Conservation (phyloP, 2,113 vertebrate genomes). For the Actenoides hombroni region DNA sequence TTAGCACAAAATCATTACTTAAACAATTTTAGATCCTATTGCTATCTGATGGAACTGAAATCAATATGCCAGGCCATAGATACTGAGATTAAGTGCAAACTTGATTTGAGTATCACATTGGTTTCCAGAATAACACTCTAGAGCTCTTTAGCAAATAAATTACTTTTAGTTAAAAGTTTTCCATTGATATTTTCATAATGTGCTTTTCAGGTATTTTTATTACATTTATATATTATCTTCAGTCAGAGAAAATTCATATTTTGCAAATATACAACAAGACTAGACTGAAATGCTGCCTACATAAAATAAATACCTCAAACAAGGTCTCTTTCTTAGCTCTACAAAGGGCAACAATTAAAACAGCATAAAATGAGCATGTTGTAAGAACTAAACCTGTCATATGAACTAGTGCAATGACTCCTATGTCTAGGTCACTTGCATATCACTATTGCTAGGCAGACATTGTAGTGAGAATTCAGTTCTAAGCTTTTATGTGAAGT, state of each 20-base stretch:
- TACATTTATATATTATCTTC: neutral
- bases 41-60: neutral
- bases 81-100: slow-evolving; percentile 4
- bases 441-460: neutral
- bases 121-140: slow-evolving; percentile 5
- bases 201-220: neutral
- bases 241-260: neutral
- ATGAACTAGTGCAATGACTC: neutral
- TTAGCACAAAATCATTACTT: slow-evolving; percentile 31
- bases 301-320: neutral
- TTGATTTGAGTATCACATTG: neutral
- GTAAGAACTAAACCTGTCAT: neutral
- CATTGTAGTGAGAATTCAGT: neutral
- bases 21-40: slow-evolving; percentile 9
- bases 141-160: slow-evolving; percentile 14
- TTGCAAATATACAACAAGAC: neutral
- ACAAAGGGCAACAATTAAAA: neutral
- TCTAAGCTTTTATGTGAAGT: neutral
- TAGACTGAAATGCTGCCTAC: neutral
- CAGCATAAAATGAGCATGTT: neutral
- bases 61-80: neutral
- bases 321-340: neutral
- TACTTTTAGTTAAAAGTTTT: neutral
- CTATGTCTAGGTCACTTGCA: neutral
- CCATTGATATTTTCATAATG: neutral